These are phyloP conservation scores for Alaudala cheleensis DNA, from an alignment of 2,113 vertebrate species.

Conservation along the genomic window DNA sequence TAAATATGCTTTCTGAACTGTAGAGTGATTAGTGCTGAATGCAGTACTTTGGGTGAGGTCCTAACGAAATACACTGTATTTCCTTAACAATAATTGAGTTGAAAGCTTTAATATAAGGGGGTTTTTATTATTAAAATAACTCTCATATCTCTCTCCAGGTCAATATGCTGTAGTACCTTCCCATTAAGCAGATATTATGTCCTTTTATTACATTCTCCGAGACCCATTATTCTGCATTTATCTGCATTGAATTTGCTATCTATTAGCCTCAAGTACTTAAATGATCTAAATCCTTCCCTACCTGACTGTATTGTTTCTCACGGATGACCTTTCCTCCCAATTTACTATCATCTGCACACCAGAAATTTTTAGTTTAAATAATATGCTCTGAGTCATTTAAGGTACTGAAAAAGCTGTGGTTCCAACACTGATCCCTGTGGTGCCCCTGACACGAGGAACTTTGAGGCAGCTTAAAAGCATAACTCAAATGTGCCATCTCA, in stretches of 20 bases:
- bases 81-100: slow-evolving; percentile 71
- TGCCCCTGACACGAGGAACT: slow-evolving; percentile 35
- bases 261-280: slow-evolving; percentile 76
- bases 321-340: slow-evolving; percentile 79
- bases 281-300: slow-evolving; percentile 76
- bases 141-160: slow-evolving; percentile 76
- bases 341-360: slow-evolving; percentile 71
- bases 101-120: slow-evolving; percentile 71
- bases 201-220: slow-evolving; percentile 77
- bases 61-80: slow-evolving; percentile 67
- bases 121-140: slow-evolving; percentile 78
- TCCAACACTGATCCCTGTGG: slow-evolving; percentile 45
- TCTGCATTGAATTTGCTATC: slow-evolving; percentile 81
- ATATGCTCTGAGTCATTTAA: slow-evolving; percentile 64
- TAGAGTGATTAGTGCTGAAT: slow-evolving; percentile 66
- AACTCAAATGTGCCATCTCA: neutral
- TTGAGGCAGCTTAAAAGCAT: neutral
- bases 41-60: slow-evolving; percentile 66
- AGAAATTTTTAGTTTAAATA: slow-evolving; percentile 71
- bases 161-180: slow-evolving; percentile 76
- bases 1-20: slow-evolving; percentile 68
- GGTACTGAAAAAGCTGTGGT: slow-evolving; percentile 45
- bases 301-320: slow-evolving; percentile 75
- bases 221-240: slow-evolving; percentile 83
- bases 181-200: slow-evolving; percentile 81